A percentile compares a stretch with the other conserved stretches of the same genome.
These are phyloP conservation scores for Eilema griseolum DNA, from an alignment of 2,888 invertebrate genomes.

Conservation along the genomic window DNA sequence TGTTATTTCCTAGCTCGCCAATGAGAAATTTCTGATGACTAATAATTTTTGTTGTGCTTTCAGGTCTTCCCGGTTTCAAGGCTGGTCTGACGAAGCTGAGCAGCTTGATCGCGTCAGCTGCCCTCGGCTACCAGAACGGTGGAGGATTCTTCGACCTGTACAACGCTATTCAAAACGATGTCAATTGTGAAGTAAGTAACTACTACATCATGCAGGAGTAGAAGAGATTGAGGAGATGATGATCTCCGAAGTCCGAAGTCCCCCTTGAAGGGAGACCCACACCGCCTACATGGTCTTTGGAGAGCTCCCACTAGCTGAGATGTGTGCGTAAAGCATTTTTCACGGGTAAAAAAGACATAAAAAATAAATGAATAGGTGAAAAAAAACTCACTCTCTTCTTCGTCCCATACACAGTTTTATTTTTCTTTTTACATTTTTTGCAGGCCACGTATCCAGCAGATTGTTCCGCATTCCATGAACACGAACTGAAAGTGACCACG, in stretches of 20 bases:
- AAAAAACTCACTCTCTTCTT: too few relatives aligned
- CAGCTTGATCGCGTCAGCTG: slow-evolving; percentile 92
- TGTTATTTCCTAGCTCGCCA: too few relatives aligned
- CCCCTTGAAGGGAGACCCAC: too few relatives aligned
- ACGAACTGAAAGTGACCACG: slow-evolving; percentile 93
- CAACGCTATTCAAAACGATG: slow-evolving; percentile 90
- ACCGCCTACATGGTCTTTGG: too few relatives aligned
- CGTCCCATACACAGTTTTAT: too few relatives aligned
- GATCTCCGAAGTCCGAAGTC: too few relatives aligned
- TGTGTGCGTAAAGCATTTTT: too few relatives aligned
- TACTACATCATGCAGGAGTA: background rate
- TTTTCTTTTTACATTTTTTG: slow-evolving; percentile 37
- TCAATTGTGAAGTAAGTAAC: slow-evolving; percentile 90
- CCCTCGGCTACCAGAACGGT: slow-evolving; percentile 91
- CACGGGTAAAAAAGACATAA: too few relatives aligned
- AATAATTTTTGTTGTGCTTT: slow-evolving; percentile 20
- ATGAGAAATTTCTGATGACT: background rate
- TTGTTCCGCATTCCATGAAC: slow-evolving; percentile 93
- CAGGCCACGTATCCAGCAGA: slow-evolving; percentile 90
- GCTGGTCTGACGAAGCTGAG: slow-evolving; percentile 90
- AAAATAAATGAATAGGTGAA: too few relatives aligned
- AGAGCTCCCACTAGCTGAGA: too few relatives aligned
- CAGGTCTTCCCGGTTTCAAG: slow-evolving; percentile 90
- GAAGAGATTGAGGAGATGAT: too few relatives aligned
- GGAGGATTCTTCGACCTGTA: slow-evolving; percentile 93